Percentiles rank a stretch among this genome's conserved stretches.
Conservation (phyloP, 2,888 invertebrate genomes). For the Xestoiulus laeticollis region DNA sequence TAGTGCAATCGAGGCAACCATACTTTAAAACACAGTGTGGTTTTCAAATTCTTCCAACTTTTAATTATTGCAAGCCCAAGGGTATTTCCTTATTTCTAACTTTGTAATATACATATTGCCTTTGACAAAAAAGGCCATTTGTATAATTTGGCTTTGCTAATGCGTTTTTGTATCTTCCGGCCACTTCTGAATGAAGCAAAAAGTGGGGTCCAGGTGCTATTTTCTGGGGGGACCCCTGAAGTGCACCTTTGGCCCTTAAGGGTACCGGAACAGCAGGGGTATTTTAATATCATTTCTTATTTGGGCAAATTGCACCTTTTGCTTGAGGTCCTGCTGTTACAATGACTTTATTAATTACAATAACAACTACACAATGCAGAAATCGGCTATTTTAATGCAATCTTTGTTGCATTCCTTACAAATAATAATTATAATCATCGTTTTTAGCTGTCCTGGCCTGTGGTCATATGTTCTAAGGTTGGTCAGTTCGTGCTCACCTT, state of each 20-base stretch:
- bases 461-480: not conserved
- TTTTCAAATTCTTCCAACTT: not conserved
- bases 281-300: not conserved
- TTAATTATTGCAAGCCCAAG: not conserved
- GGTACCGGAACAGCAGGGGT: not conserved
- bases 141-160: not conserved
- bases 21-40: not conserved
- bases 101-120: not conserved
- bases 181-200: not conserved
- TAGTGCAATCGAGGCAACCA: not conserved
- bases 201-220: not conserved
- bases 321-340: not conserved
- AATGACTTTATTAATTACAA: not conserved
- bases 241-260: not conserved
- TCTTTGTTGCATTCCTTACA: not conserved
- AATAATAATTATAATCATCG: not conserved
- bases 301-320: not conserved
- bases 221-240: not conserved
- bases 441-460: not conserved
- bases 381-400: not conserved
- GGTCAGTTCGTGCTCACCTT: not conserved
- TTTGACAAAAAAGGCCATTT: not conserved
- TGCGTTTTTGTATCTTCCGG: not conserved
- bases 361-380: not conserved
- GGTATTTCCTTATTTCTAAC: not conserved